Evolutionary conservation across 2,888 invertebrate species (phyloP), one percentile per base, ranked within the genome.

Genomic region (Tuta absoluta): DNA sequence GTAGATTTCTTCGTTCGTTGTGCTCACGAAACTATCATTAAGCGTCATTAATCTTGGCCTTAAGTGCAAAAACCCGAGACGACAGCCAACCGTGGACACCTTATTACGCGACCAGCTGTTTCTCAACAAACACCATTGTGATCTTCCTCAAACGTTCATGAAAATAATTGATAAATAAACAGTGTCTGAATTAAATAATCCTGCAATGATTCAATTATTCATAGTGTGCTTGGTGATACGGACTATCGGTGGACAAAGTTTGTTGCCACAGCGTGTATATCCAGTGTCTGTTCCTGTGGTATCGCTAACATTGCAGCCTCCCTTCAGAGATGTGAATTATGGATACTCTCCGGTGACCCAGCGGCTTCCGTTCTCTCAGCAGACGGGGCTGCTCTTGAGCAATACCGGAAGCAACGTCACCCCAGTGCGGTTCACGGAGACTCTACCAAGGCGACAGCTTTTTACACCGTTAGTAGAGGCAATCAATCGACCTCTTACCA

Each of bases 51-150:
- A 70, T 62, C 76, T 78, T 79, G 77, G 75, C 82, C 80, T 82
- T 85, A 80, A 82, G 73, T 79, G 81, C 82, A 82, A 85, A 84
- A 82, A 81, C 69, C 77, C 77, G 80, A 75, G 70, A 74, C 73
- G 76, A 72, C 72, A 73, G 75, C 74, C 76, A 77, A 77, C 77
- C 77, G 75, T 73, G 69, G 73, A 73, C 74, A 75, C 74, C 74
- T 80, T 84, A 84, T 79, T 84, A 79, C 79, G 73, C 70, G 71
- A 72, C 72, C 77, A 81, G 75, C 77, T 80, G 80, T 82, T 81
- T 81, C 74, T 69, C 72, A 72, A 78, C 72, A 68, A 78, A 74
- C 79, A 81, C 76, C 77, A 72, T 75, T 73, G 71, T 73, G 68
- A 64, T 65, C 64, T 33, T 33, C 33, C 33, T 64, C 66, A 65